A percentile compares a stretch with the other conserved stretches of the same genome.
phyloP scores from a whole-genome alignment of 2,797 vertebrate species.

The Macropus fuliginosus region DNA sequence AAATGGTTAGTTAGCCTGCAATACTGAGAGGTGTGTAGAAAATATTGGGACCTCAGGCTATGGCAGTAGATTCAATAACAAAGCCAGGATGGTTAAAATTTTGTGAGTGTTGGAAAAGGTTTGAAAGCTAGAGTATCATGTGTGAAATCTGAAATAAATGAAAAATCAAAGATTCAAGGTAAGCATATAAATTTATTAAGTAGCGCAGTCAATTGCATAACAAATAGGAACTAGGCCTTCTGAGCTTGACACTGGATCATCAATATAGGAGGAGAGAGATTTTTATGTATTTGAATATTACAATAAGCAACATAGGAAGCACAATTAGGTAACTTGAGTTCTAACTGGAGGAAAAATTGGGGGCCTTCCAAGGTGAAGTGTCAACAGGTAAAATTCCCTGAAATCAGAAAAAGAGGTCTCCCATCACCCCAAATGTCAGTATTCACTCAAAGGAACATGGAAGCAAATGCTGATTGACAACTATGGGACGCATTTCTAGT shows the following conservation, averaged over 20 bases:
- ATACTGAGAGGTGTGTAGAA: not conserved
- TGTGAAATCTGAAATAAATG: not conserved
- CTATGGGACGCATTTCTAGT: not conserved
- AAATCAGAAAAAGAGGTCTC: not conserved
- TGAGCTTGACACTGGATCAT: not conserved
- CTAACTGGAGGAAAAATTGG: not conserved
- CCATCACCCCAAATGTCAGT: not conserved
- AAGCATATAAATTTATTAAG: not conserved
- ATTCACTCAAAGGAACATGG: not conserved
- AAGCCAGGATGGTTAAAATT: not conserved
- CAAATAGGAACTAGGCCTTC: not conserved
- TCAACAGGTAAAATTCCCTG: not conserved
- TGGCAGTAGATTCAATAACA: too few species aligned
- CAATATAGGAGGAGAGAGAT: not conserved
- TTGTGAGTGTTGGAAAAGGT: not conserved
- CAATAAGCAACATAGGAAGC: not conserved
- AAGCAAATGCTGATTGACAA: not conserved
- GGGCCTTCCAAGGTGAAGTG: not conserved
- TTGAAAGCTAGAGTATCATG: not conserved
- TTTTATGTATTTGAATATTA: not conserved
- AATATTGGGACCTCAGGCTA: not conserved
- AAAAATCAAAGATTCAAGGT: not conserved
- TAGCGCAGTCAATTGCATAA: not conserved
- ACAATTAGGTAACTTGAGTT: not conserved
- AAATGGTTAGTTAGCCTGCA: not conserved